These are phyloP conservation scores for Oscheius sp. DNA, from an alignment of 2,888 invertebrate species.

Conservation along the genomic window DNA sequence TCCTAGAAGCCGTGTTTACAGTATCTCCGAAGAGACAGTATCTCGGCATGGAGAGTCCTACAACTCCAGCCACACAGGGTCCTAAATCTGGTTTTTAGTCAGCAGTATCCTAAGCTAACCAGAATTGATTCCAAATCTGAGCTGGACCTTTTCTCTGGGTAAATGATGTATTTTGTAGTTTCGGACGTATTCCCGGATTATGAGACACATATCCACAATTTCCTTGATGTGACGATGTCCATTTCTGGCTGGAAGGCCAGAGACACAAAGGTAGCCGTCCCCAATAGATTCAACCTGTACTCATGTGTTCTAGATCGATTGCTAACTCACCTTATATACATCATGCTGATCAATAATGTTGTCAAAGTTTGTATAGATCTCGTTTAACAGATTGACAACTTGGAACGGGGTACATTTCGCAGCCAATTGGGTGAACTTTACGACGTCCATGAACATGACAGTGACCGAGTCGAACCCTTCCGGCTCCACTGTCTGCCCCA, in stretches of 20 bases:
- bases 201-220: conserved; percentile 66
- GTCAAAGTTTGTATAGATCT: conserved; percentile 67
- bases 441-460: conserved; percentile 71
- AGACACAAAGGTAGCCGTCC: conserved; percentile 70
- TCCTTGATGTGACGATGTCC: conserved; percentile 58
- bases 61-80: conserved; percentile 65
- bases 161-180: conserved; percentile 63
- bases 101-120: conserved; percentile 17
- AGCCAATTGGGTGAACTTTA: conserved; percentile 68
- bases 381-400: conserved; percentile 68
- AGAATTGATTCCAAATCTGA: conserved; percentile 68
- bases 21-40: conserved; percentile 71
- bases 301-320: no score
- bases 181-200: conserved; percentile 58
- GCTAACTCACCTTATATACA: conserved; percentile 62
- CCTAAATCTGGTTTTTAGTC: conserved; percentile 37
- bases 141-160: conserved; percentile 62
- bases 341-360: conserved; percentile 66
- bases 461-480: conserved; percentile 69
- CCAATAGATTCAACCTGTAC: conserved; percentile 69
- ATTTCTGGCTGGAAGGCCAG: conserved; percentile 68
- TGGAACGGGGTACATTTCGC: conserved; percentile 69
- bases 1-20: conserved; percentile 69
- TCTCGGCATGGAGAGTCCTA: conserved; percentile 67
- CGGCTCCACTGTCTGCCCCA: conserved; percentile 68